Evolutionary conservation across 2,888 invertebrate genomes (phyloP).

Genomic region (Eupithecia centaureata): DNA sequence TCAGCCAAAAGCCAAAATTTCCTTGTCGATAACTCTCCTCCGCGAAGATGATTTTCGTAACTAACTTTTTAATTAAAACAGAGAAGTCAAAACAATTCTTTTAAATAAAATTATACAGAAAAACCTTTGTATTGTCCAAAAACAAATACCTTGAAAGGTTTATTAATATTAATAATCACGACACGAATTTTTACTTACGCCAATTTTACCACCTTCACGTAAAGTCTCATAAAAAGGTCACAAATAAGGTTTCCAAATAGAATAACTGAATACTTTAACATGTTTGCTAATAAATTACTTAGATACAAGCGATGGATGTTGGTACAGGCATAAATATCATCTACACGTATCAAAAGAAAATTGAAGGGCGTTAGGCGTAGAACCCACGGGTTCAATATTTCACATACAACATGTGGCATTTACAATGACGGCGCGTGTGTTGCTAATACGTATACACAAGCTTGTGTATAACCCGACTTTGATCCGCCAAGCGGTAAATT

Average conservation of each 20-base stretch:
- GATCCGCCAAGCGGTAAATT: conserved; percentile 76
- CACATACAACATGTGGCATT: conserved; percentile 39
- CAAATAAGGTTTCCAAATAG: background rate
- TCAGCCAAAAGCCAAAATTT: background rate
- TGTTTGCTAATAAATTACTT: background rate
- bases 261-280: background rate
- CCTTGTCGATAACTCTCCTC: background rate
- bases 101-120: background rate
- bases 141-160: background rate
- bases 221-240: background rate
- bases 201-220: background rate
- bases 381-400: conserved; percentile 27
- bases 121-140: background rate
- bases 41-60: background rate
- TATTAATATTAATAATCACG: conserved; percentile 8
- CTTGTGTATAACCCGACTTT: conserved; percentile 56
- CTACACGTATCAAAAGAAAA: conserved; percentile 1
- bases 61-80: conserved; percentile 6
- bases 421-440: conserved; percentile 37
- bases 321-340: background rate
- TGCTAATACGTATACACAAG: conserved; percentile 30
- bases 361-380: conserved; percentile 7
- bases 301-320: background rate
- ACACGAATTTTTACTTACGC: background rate
- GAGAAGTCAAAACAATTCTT: conserved; percentile 9